phyloP scores from a whole-genome alignment of 2,888 invertebrate genomes.

The Pachymerium ferrugineum region DNA sequence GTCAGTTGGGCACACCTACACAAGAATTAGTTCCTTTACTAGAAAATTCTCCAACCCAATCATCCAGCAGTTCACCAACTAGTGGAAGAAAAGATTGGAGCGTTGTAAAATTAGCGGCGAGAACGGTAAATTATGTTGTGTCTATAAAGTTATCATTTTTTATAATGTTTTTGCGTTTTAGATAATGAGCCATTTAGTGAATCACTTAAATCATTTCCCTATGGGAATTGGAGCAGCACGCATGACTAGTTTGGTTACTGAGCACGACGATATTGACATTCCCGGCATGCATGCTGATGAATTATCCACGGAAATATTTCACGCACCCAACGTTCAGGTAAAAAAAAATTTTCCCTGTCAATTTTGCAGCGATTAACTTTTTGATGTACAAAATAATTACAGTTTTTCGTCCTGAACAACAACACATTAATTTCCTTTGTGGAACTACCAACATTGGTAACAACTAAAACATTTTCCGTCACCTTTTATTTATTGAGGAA shows the following conservation, averaged over 20 bases:
- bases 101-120: conserved; percentile 35
- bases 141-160: background rate
- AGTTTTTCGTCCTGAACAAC: conserved; percentile 75
- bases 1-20: background rate
- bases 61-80: background rate
- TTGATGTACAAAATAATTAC: conserved; percentile 47
- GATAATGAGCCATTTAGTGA: conserved; percentile 79
- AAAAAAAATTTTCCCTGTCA: conserved; percentile 16
- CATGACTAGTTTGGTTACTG: conserved; percentile 81
- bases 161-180: conserved; percentile 43
- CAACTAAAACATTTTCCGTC: conserved; percentile 36
- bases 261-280: conserved; percentile 71
- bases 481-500: conserved; percentile 12
- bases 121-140: conserved; percentile 31
- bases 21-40: conserved; percentile 28
- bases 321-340: conserved; percentile 73
- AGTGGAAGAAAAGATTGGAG: conserved; percentile 20
- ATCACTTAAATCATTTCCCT: conserved; percentile 91
- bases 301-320: conserved; percentile 70
- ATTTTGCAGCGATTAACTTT: background rate
- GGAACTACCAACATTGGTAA: conserved; percentile 71
- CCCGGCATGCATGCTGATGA: conserved; percentile 65
- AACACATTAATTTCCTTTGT: conserved; percentile 78
- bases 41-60: conserved; percentile 16
- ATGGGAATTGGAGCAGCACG: conserved; percentile 82